Base-by-base conservation (phyloP, 2,113 vertebrate species). In the Amphiprion percula region DNA sequence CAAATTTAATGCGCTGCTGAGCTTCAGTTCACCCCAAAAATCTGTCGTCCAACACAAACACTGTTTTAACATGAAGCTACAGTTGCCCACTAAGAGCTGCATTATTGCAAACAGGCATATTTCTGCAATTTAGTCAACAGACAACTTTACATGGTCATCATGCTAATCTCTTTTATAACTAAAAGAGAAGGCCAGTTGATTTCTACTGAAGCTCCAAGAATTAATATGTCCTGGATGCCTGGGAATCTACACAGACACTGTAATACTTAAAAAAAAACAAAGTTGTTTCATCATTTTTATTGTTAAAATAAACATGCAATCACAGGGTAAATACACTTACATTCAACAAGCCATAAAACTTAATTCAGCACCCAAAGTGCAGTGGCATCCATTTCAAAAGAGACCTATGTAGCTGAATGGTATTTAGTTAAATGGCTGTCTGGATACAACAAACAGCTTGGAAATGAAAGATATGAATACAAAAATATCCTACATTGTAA, bases 291-390 rank as follows among this genome's bases (percentile, higher is more conserved):
- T 12, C 1, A 0, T 56, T 64, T 93, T 92, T 89, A 91, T 93
- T 90, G 83, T 81, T 82, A 83, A 91, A 90, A 91, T 82, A 87
- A 83, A 86, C 70, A 64, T 60, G 69, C 66, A 84, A 84, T 86
- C 60, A 71, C 26, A 79, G 39, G 53, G 56, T 81, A 76, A 58
- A 87, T 80, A 60, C 33, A 62, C 26, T 28, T n/a, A 78, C 24
- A 66, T 73, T 74, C 79, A 77, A 70, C 66, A 53, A 24, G 63
- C 24, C 54, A 80, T 60, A 66, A 82, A 87, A 80, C 68, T 77
- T 16, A 66, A 73, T 69, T 77, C 69, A 76, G 81, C 68, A 82
- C 62, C 33, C 59, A 88, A 84, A 83, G 86, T 82, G 83, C 80
- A 86, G 46, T 69, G 64, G 53, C 41, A 79, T 69, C 59, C 30